Percentiles rank a stretch among this genome's conserved stretches.
Evolutionary conservation across 2,888 invertebrate genomes (phyloP).

Genomic region (Thumatha senex): DNA sequence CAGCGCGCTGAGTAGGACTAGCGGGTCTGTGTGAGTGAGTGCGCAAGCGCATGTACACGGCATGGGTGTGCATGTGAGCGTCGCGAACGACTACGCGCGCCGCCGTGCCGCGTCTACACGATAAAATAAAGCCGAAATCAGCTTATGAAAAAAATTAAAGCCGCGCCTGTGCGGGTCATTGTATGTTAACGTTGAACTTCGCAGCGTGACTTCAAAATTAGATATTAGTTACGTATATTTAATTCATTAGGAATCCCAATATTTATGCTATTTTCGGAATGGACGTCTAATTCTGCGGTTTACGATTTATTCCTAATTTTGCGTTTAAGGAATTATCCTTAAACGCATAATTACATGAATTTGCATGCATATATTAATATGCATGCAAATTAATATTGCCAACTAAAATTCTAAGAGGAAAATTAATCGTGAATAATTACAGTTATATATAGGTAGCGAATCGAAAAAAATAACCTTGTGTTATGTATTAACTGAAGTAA

Average conservation of each 20-base stretch:
- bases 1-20: conserved; percentile 77
- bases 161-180: conserved; percentile 65
- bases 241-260: neutral
- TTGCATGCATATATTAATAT: no score
- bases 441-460: no score
- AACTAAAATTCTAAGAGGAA: no score
- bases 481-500: no score
- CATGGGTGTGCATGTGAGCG: conserved; percentile 37
- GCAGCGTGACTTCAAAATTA: conserved; percentile 55
- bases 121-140: conserved; percentile 72
- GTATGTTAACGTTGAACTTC: conserved; percentile 74
- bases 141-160: conserved; percentile 70
- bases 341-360: no score
- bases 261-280: neutral
- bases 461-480: no score
- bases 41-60: conserved; percentile 56
- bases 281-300: neutral
- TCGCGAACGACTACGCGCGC: conserved; percentile 38
- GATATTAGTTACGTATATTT: conserved; percentile 39
- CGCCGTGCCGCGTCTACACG: conserved; percentile 49
- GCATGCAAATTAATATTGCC: no score
- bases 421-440: no score
- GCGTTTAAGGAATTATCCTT: no score
- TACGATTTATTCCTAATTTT: neutral
- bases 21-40: conserved; percentile 68